Percentiles rank a stretch among this genome's conserved stretches.
Evolutionary conservation across 1,140 invertebrate species (phyloP).

Genomic region (Pectinophora gossypiella): DNA sequence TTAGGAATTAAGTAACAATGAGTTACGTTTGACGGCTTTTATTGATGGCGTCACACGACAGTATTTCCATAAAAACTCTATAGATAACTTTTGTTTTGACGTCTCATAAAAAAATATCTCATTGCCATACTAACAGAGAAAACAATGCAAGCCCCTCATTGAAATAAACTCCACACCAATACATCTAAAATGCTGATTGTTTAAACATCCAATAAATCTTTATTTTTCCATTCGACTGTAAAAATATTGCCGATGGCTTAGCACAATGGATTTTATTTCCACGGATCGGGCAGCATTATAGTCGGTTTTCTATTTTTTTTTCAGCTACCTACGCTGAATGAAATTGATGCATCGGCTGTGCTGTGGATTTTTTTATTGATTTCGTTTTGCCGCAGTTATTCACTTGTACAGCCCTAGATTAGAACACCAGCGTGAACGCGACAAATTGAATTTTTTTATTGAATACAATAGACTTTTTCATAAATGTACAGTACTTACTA

Average conservation of each 20-base stretch:
- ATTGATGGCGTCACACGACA: too few species aligned
- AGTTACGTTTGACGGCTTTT: too few species aligned
- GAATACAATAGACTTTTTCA: too few species aligned
- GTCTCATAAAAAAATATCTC: too few species aligned
- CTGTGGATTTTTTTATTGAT: background rate
- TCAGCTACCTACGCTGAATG: conserved; percentile 22
- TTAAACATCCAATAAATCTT: conserved; percentile 26
- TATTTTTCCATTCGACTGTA: conserved; percentile 26
- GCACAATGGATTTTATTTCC: conserved; percentile 31
- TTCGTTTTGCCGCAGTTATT: background rate
- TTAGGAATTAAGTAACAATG: too few species aligned
- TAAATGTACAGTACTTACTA: too few species aligned
- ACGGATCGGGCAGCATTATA: conserved; percentile 7
- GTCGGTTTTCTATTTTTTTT: conserved; percentile 22
- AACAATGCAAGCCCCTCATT: too few species aligned
- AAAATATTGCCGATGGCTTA: conserved; percentile 32
- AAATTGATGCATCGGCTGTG: conserved; percentile 19
- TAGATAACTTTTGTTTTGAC: too few species aligned
- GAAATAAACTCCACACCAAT: too few species aligned
- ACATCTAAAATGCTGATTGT: conserved; percentile 13
- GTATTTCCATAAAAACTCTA: too few species aligned
- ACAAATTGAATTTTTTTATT: background rate
- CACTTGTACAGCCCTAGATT: background rate
- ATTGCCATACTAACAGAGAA: too few species aligned
- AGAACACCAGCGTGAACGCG: too few species aligned